Evolutionary conservation across 2,797 vertebrate genomes (phyloP), one percentile per base, ranked within the genome.

Genomic region (Enteromius unitaeniatus): DNA sequence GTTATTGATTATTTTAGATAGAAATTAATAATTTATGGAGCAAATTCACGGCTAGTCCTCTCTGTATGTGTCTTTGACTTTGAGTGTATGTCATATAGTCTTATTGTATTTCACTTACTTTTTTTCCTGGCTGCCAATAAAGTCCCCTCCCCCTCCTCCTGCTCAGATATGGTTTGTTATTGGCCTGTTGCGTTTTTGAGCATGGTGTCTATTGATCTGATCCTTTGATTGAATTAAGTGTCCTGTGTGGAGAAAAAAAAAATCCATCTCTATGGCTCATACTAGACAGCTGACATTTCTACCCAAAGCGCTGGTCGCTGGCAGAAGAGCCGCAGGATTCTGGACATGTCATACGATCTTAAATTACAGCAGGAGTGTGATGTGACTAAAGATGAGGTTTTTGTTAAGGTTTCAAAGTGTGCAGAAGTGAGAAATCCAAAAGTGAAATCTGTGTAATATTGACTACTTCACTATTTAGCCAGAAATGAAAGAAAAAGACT

Each of bases 221-320:
- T 40, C 45, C 34, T 85, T 93, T 91, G 93, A 93, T 89, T 89
- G 92, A 95, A 94, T 94, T 92, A 94, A 87, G 90, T 86, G 78
- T 85, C 84, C 88, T 88, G 85, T 85, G 90, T 89, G 86, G 87
- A 65, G 86, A 86, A 87, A 90, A 15, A 49, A 49, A 92, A 40
- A 93, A 94, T 93, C 92, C 67, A 93, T 94, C 91, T 86, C 72
- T 81, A 88, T 89, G 90, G 85, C 88, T 91, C 92, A 91, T 93
- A 90, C 92, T 90, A 91, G 92, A 92, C 89, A 89, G 92, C 92
- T 93, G 93, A 94, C 93, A 94, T 95, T 94, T 93, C 91, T 69
- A 90, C 92, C 89, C 80, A 85, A 82, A 84, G 68, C 74, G 87
- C 90, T 91, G 91, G 93, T 92, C 85, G 90, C 91, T 92, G 88